Percentiles rank a stretch among this genome's conserved stretches.
These are phyloP conservation scores for Agrotis clavis DNA, from an alignment of 2,888 invertebrate species.

Conservation along the genomic window DNA sequence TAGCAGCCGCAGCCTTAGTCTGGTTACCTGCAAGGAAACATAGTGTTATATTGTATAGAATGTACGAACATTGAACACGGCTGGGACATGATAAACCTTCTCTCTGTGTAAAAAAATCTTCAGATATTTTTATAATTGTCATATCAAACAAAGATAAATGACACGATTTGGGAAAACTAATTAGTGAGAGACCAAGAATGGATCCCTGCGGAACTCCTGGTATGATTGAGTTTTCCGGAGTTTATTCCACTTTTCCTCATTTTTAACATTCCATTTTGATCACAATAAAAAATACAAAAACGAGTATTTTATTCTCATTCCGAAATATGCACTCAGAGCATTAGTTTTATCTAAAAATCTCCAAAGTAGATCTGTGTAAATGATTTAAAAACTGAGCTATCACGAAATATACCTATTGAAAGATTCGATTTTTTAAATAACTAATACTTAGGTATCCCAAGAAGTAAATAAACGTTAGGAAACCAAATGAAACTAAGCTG, in stretches of 20 bases:
- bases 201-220: constrained; percentile 9
- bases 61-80: too few relatives aligned
- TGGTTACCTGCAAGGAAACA: constrained; percentile 83
- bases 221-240: not conserved
- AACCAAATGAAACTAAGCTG: constrained; percentile 60
- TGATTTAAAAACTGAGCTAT: not conserved
- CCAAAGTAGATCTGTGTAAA: constrained; percentile 23
- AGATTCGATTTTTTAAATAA: constrained; percentile 1
- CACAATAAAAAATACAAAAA: not conserved
- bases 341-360: constrained; percentile 3
- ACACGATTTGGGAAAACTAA: too few relatives aligned
- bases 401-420: constrained; percentile 1
- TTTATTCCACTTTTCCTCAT: not conserved
- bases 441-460: too few relatives aligned
- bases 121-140: too few relatives aligned
- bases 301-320: not conserved
- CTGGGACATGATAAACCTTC: too few relatives aligned
- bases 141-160: too few relatives aligned
- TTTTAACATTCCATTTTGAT: not conserved
- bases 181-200: not conserved
- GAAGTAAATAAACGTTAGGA: constrained; percentile 24
- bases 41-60: too few relatives aligned
- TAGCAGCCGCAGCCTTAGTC: constrained; percentile 92
- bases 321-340: constrained; percentile 4
- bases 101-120: too few relatives aligned